These are phyloP conservation scores for Bovichtus variegatus DNA, from an alignment of 2,797 vertebrate species.

Conservation along the genomic window DNA sequence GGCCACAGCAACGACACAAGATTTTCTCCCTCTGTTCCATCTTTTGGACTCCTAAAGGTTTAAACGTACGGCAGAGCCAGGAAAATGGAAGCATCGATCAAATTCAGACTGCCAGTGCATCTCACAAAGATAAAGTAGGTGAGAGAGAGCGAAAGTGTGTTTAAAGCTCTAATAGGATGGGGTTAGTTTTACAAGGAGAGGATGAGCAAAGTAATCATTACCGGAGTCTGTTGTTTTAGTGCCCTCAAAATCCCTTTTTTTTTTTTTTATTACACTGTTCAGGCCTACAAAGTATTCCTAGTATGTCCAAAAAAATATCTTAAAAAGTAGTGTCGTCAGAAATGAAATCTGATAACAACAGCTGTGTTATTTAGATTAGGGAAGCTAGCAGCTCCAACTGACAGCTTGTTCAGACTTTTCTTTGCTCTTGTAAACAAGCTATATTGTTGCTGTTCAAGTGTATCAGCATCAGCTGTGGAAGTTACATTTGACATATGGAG, in stretches of 20 bases:
- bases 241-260: slow-evolving; percentile 6
- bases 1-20: slow-evolving; percentile 30
- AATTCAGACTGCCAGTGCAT: slow-evolving; percentile 30
- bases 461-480: slow-evolving; percentile 18
- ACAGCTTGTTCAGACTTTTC: slow-evolving; percentile 16
- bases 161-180: slow-evolving; percentile 42
- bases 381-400: background rate
- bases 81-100: slow-evolving; percentile 62
- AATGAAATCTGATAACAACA: slow-evolving; percentile 10
- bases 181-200: slow-evolving; percentile 45
- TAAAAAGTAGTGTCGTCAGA: background rate
- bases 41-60: slow-evolving; percentile 40
- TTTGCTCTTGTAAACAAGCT: slow-evolving; percentile 11
- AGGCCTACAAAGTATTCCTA: background rate
- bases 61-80: slow-evolving; percentile 39
- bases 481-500: slow-evolving; percentile 27
- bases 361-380: background rate
- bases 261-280: background rate
- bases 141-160: slow-evolving; percentile 24
- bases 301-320: background rate
- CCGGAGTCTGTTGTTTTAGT: slow-evolving; percentile 27
- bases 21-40: slow-evolving; percentile 35
- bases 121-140: slow-evolving; percentile 27
- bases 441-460: slow-evolving; percentile 6
- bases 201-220: slow-evolving; percentile 23